A percentile compares a stretch with the other conserved stretches of the same genome.
These are phyloP conservation scores for Serranus cabrilla DNA, from an alignment of 2,797 vertebrate genomes.

Conservation along the genomic window DNA sequence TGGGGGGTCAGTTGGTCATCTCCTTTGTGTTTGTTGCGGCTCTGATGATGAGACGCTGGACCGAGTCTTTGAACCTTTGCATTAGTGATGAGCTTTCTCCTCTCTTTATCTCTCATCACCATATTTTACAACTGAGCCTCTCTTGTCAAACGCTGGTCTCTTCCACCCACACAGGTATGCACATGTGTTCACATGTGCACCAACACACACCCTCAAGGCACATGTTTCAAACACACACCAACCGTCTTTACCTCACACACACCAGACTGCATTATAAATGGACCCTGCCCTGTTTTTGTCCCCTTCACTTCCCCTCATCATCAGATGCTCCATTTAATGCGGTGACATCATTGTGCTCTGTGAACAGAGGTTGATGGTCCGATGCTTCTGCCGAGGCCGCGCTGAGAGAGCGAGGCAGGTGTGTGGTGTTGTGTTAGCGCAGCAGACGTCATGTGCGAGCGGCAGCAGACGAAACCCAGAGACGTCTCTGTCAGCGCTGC, in stretches of 20 bases:
- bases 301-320: constrained; percentile 40
- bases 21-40: constrained; percentile 74
- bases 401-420: constrained; percentile 17
- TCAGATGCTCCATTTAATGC: constrained; percentile 46
- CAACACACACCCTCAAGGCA: constrained; percentile 15
- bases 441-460: constrained; percentile 1
- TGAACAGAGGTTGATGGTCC: constrained; percentile 66
- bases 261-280: constrained; percentile 38
- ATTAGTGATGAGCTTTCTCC: constrained; percentile 78
- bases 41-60: constrained; percentile 79
- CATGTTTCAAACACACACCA: constrained; percentile 19
- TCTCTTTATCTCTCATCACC: constrained; percentile 73
- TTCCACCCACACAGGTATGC: constrained; percentile 66
- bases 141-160: constrained; percentile 58
- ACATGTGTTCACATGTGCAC: constrained; percentile 51
- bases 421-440: constrained; percentile 19
- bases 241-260: constrained; percentile 10
- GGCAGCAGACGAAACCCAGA: constrained; percentile 15
- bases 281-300: constrained; percentile 41
- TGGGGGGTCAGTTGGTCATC: constrained; percentile 73
- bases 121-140: constrained; percentile 70
- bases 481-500: constrained; percentile 19
- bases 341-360: constrained; percentile 44
- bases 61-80: constrained; percentile 84
- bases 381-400: constrained; percentile 35